Base-by-base conservation (phyloP, 2,113 vertebrate genomes). In the Benthochromis sp. region DNA sequence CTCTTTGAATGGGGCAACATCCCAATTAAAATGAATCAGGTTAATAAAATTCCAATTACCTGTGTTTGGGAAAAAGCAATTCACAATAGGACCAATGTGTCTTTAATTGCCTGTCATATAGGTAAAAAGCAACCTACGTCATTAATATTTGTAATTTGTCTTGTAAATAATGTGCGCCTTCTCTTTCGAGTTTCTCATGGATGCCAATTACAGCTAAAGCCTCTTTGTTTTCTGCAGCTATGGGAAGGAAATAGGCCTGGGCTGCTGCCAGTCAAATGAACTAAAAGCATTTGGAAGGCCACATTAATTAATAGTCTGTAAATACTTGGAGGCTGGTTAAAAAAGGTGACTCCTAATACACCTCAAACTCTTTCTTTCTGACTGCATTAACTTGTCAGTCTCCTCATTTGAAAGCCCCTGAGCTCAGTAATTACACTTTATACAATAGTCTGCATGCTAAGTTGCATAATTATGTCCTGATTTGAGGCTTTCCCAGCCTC, bases 201-300 rank as follows among this genome's bases (percentile, higher is more conserved):
- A 88, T 86, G 89, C 81, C 85, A 95, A 95, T 94, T 94, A 92
- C 78, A n/a, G 27, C 83, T 36, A 71, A 92, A 86, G 61, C 82
- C 69, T 63, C 88, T 92, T 89, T 92, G 84, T 91, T 92, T 91
- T 84, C 80, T n/a, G 45, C 47, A 55, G 84, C 78, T 84, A 82
- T 21, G 79, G 36, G 36, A 55, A 38, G 81, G 82, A 88, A 87
- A 92, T 54, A 16, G 84, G 34, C 9, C 61, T 85, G 92, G 86
- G 83, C 87, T 86, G 38, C 92, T 92, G 94, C 93, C 92, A 95
- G 88, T 95, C 95, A 94, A 88, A 86, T 71, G 57, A 27, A 69
- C 81, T 81, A 81, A 89, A 92, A 89, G 69, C 81, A 45, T 80
- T 90, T 82, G 50, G 24, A 83, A 61, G 52, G 55, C 34, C 31